Conservation (phyloP, 2,797 vertebrate genomes). For the Limnodromus scolopaceus region DNA sequence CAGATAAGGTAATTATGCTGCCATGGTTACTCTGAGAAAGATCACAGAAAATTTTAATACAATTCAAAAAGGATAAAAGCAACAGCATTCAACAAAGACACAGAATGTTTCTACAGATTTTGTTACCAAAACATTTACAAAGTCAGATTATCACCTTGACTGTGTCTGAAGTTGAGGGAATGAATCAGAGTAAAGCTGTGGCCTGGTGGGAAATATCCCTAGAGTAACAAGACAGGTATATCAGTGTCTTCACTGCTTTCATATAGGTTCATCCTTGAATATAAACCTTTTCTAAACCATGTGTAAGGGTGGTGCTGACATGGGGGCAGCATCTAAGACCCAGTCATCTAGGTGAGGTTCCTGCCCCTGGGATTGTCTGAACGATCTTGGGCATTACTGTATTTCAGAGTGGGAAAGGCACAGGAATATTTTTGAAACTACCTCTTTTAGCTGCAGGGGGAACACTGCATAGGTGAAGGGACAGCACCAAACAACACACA, state of each 20-base stretch:
- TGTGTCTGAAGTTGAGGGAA: neutral
- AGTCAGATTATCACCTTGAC: neutral
- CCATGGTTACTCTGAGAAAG: slow-evolving; percentile 1
- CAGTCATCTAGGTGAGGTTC: neutral
- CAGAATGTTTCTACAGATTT: neutral
- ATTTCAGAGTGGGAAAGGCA: neutral
- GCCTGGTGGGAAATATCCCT: neutral
- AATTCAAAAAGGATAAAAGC: neutral
- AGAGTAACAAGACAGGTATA: neutral
- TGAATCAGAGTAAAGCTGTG: neutral
- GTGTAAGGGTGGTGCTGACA: neutral
- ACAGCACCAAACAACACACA: neutral
- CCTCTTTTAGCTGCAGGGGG: neutral
- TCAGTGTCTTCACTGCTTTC: neutral
- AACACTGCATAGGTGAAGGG: neutral
- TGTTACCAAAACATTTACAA: neutral
- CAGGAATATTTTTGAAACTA: neutral
- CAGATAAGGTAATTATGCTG: slow-evolving; percentile 27
- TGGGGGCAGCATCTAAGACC: neutral
- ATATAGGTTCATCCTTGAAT: neutral
- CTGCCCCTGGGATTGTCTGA: neutral
- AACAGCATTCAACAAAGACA: neutral
- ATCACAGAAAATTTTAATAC: neutral
- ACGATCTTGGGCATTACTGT: neutral
- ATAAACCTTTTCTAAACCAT: neutral